phyloP scores from a whole-genome alignment of 2,888 invertebrate genomes.

The Aromia moschata region DNA sequence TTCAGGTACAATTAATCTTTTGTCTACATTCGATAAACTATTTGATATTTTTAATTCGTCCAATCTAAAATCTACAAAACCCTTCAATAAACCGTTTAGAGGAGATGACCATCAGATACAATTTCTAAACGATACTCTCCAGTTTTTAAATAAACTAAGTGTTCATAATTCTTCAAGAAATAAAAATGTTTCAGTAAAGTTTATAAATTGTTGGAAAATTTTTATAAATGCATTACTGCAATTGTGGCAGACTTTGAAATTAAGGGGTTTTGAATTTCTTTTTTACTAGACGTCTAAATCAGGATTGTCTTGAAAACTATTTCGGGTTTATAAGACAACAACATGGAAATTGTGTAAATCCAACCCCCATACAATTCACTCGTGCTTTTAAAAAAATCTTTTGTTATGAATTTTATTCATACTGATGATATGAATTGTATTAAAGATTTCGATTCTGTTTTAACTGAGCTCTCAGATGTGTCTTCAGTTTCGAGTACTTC shows the following conservation, averaged over 20 bases:
- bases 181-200: background rate
- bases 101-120: background rate
- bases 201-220: background rate
- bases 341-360: constrained; percentile 3
- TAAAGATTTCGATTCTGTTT: background rate
- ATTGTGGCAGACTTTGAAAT: background rate
- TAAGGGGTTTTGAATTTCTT: background rate
- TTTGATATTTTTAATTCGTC: background rate
- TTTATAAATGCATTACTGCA: background rate
- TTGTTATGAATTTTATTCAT: background rate
- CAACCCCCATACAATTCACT: constrained; percentile 1
- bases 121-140: background rate
- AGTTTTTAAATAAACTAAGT: background rate
- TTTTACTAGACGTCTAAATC: constrained; percentile 3
- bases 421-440: background rate
- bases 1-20: background rate
- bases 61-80: background rate
- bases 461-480: background rate
- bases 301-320: constrained; percentile 1
- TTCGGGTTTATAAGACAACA: constrained; percentile 4
- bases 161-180: too few species aligned
- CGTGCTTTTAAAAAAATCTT: background rate
- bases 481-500: background rate
- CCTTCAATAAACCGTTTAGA: constrained; percentile 1
- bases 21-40: background rate